A percentile compares a stretch with the other conserved stretches of the same genome.
Evolutionary conservation across 2,888 invertebrate genomes (phyloP).

Genomic region (Lepetodrilus schrolli): DNA sequence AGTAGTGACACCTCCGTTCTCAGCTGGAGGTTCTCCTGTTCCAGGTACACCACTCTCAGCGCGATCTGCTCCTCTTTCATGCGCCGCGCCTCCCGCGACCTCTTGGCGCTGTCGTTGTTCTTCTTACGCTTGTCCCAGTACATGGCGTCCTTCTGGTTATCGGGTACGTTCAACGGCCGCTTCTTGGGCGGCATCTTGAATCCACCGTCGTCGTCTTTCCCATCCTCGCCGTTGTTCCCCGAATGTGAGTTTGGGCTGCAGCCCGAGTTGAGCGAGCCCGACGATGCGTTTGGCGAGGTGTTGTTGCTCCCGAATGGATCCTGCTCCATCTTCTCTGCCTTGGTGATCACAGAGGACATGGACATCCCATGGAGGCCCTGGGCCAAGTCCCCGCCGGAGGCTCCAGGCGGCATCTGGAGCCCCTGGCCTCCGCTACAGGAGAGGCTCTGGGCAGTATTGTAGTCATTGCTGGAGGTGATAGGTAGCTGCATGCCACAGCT

Average conservation of each 20-base stretch:
- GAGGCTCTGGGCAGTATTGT: neutral
- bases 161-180: conserved; percentile 54
- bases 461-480: neutral
- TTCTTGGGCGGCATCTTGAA: conserved; percentile 62
- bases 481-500: conserved; percentile 34
- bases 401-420: neutral
- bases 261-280: neutral
- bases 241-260: conserved; percentile 8
- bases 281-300: neutral
- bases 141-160: conserved; percentile 66
- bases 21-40: conserved; percentile 74
- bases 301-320: neutral
- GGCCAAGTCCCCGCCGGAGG: neutral
- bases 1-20: conserved; percentile 70
- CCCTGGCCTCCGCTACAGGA: conserved; percentile 18
- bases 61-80: conserved; percentile 74
- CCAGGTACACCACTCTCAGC: conserved; percentile 66
- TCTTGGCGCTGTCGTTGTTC: conserved; percentile 76
- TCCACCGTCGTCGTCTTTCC: conserved; percentile 1
- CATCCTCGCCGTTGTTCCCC: neutral
- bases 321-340: conserved; percentile 13
- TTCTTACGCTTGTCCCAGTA: conserved; percentile 76
- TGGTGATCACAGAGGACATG: neutral
- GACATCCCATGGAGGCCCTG: conserved; percentile 15
- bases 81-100: conserved; percentile 74